Evolutionary conservation across 2,113 vertebrate genomes (phyloP), one percentile per base, ranked within the genome.

Genomic region (Smithornis capensis): DNA sequence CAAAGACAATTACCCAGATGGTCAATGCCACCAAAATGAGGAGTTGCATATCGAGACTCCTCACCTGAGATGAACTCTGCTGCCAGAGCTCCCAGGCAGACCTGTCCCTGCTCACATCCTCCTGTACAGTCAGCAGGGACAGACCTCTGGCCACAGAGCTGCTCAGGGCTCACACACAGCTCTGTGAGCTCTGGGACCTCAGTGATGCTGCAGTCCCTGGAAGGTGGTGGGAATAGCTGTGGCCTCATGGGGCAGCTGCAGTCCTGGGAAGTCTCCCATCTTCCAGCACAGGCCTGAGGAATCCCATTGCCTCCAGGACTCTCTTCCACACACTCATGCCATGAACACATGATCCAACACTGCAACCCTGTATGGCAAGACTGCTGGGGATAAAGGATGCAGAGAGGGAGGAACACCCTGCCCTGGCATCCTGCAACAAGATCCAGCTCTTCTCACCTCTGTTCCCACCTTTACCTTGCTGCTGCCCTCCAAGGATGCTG

Each of bases 281-380:
- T 44, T 40, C 18, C 63, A 80, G 42, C 47, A 12, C 0, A 1
- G 71, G 38, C n/a, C 44, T 5, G 45, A 74, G 38, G 75, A 37
- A 31, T 76, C 44, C 4, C 1, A 2, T 4, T 13, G 71, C 38
- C 35, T 28, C 33, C 71, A 63, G 62, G 33, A 19, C 40, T 33
- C 44, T 55, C 56, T 45, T n/a, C 70, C 65, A 23, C 16, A 9
- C 2, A 3, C 37, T 63, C 17, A 1, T 0, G 15, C 24, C 38
- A 14, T 6, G 6, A 67, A 16, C 14, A 1, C 19, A 0, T 0
- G 49, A 35, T 9, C 45, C 11, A 0, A 40, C 42, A 7, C 42
- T 9, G 7, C 40, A 92, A 22, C 59, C 44, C 14, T 12, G 19
- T 2, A 19, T 1, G 15, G 9, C 4, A 33, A 11, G 17, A 64